Conservation (phyloP, 2,113 vertebrate species). For the Aplodontia rufa region DNA sequence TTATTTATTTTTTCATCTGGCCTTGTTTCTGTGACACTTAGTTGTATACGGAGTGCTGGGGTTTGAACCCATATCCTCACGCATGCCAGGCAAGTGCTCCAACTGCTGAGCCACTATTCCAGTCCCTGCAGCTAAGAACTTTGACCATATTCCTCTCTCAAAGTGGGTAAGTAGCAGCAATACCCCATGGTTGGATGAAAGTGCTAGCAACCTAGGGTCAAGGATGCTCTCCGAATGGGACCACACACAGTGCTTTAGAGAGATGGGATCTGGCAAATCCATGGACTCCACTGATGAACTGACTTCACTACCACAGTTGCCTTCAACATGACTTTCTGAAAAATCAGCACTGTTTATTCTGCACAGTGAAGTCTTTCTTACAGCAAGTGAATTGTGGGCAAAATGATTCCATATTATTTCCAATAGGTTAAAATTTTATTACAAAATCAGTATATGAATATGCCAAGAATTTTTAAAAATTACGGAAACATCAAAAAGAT, state of each 20-base stretch:
- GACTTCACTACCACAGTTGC: neutral
- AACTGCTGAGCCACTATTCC: too few relatives aligned
- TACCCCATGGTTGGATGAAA: neutral
- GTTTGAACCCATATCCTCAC: too few relatives aligned
- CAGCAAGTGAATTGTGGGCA: neutral
- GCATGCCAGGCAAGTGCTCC: too few relatives aligned
- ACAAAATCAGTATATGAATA: neutral
- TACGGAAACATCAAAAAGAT: neutral
- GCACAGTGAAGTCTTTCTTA: neutral
- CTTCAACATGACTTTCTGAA: neutral
- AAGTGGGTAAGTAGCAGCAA: neutral
- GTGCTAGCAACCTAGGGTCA: neutral
- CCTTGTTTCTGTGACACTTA: too few relatives aligned
- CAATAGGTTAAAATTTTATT: neutral
- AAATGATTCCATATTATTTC: neutral
- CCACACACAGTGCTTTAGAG: neutral
- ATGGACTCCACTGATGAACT: neutral
- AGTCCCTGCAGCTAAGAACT: neutral
- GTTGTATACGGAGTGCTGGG: too few relatives aligned
- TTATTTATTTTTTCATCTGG: too few relatives aligned
- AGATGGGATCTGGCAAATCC: neutral
- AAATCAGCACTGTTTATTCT: neutral
- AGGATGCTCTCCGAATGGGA: neutral
- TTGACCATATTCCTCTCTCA: neutral
- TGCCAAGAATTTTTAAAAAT: neutral